These are phyloP conservation scores for Andrena minutula DNA, from an alignment of 2,888 invertebrate genomes.

Conservation along the genomic window DNA sequence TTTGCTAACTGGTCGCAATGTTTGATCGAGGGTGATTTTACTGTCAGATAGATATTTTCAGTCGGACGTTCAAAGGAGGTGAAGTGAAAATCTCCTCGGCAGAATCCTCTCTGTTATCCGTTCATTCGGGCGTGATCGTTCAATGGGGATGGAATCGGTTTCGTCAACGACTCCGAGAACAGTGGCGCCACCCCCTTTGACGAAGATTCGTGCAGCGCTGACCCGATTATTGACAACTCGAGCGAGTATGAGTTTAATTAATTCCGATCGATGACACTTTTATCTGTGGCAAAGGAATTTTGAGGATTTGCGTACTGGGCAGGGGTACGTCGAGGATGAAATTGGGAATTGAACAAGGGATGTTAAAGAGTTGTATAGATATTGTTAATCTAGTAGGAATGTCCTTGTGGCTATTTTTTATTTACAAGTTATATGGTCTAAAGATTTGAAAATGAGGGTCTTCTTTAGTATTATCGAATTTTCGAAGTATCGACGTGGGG, in stretches of 20 bases:
- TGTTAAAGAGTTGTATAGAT: too few species aligned
- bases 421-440: neutral
- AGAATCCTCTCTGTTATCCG: neutral
- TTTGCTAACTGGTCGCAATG: too few species aligned
- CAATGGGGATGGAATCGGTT: constrained; percentile 29
- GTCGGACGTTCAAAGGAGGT: neutral
- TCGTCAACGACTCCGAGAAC: neutral
- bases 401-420: too few species aligned
- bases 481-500: neutral
- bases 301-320: neutral
- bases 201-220: constrained; percentile 2
- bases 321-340: neutral
- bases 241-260: constrained; percentile 23
- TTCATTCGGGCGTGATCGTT: constrained; percentile 10
- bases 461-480: neutral
- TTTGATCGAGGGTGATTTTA: too few species aligned
- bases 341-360: neutral
- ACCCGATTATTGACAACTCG: neutral
- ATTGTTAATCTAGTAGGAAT: too few species aligned
- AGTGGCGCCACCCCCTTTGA: neutral
- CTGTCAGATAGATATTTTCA: too few species aligned
- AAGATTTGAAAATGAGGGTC: neutral
- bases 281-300: neutral
- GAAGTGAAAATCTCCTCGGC: constrained; percentile 5
- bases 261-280: neutral